Evolutionary conservation across 2,888 invertebrate genomes (phyloP).

Genomic region (Anodontia alba): DNA sequence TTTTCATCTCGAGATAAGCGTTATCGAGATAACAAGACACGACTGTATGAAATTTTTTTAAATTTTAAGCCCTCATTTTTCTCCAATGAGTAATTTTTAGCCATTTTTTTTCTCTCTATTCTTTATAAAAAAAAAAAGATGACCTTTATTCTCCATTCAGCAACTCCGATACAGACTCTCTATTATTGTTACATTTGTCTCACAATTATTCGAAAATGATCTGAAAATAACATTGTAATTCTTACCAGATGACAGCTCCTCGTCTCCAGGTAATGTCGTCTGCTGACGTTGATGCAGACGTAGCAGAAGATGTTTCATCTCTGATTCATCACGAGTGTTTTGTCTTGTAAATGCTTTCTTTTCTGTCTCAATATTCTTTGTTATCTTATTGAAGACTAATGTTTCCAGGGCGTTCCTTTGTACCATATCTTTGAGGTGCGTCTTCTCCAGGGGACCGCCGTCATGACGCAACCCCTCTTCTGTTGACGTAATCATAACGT

Average conservation of each 20-base stretch:
- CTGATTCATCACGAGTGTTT: slow-evolving; percentile 58
- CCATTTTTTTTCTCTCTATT: too few species aligned
- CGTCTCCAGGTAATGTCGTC: slow-evolving; percentile 13
- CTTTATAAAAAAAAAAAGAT: too few species aligned
- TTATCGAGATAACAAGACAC: too few species aligned
- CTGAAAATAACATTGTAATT: too few species aligned
- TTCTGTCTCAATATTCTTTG: slow-evolving; percentile 56
- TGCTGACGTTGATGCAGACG: slow-evolving; percentile 58
- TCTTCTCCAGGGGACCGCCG: slow-evolving; percentile 55
- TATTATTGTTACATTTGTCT: too few species aligned
- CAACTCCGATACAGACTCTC: too few species aligned
- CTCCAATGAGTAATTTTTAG: too few species aligned
- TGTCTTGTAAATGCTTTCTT: slow-evolving; percentile 62
- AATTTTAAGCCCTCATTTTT: too few species aligned
- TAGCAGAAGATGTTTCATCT: slow-evolving; percentile 51
- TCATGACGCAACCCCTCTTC: slow-evolving; percentile 39
- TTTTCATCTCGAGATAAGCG: too few species aligned
- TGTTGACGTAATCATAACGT: neutral
- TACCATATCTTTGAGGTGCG: slow-evolving; percentile 57
- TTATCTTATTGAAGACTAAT: slow-evolving; percentile 42
- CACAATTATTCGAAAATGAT: too few species aligned
- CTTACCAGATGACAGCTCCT: slow-evolving; percentile 21
- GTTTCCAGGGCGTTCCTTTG: slow-evolving; percentile 57
- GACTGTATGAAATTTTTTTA: too few species aligned
- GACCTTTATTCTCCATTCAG: too few species aligned